phyloP scores from a whole-genome alignment of 2,888 invertebrate genomes.

The Drosophila putrida region DNA sequence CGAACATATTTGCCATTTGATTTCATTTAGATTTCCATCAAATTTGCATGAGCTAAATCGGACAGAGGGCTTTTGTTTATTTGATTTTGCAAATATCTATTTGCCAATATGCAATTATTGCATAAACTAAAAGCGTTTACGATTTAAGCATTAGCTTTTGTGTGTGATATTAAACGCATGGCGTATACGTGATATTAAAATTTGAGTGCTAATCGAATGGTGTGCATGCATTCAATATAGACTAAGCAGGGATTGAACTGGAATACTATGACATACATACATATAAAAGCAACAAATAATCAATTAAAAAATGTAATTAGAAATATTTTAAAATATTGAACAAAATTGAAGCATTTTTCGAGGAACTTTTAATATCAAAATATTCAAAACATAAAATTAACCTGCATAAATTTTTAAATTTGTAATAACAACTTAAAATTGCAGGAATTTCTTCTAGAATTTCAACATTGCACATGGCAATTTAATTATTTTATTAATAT shows the following conservation, averaged over 20 bases:
- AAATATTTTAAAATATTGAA: not conserved
- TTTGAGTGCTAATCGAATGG: not conserved
- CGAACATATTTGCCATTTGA: slow-evolving; percentile 23
- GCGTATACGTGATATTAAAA: slow-evolving; percentile 30
- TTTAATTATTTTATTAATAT: no score
- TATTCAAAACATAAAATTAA: no score
- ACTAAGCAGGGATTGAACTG: not conserved
- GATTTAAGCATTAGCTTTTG: not conserved
- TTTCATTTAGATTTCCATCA: slow-evolving; percentile 2
- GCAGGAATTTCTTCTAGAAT: no score
- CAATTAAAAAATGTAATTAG: not conserved
- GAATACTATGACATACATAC: not conserved
- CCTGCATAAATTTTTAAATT: no score
- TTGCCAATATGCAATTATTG: slow-evolving; percentile 16
- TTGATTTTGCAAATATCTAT: slow-evolving; percentile 7
- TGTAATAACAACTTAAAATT: no score
- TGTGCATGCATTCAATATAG: not conserved
- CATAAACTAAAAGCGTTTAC: slow-evolving; percentile 8
- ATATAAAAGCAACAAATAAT: not conserved
- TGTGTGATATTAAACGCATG: not conserved
- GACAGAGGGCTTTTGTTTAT: slow-evolving; percentile 1
- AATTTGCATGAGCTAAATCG: not conserved
- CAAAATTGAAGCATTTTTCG: no score
- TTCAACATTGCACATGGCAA: no score
- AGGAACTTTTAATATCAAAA: no score